These are phyloP conservation scores for Etheostoma spectabile DNA, from an alignment of 2,113 vertebrate species.

Conservation along the genomic window DNA sequence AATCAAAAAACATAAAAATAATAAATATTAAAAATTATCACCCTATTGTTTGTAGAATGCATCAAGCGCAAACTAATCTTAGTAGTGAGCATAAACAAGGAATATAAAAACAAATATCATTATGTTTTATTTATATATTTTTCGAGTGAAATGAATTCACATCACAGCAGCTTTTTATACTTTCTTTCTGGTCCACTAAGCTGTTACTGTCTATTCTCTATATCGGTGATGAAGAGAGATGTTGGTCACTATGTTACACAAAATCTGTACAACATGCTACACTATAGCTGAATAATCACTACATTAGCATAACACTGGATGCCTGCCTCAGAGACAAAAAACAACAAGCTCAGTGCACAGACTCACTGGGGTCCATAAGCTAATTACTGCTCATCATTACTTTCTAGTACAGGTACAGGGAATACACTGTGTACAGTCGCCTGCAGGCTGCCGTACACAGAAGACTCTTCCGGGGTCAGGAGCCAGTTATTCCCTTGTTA, in stretches of 20 bases:
- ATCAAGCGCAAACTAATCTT: neutral
- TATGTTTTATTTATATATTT: neutral
- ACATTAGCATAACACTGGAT: conserved; percentile 45
- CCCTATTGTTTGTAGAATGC: neutral
- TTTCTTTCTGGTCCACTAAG: neutral
- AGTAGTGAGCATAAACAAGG: neutral
- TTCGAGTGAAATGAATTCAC: neutral
- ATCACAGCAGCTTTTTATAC: neutral
- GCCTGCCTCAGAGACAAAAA: conserved; percentile 4
- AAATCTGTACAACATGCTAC: conserved; percentile 16
- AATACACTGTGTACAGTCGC: neutral
- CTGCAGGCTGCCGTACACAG: conserved; percentile 11
- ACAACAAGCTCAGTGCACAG: conserved; percentile 1
- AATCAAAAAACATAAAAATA: no score
- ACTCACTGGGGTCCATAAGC: conserved; percentile 17
- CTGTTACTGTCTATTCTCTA: neutral
- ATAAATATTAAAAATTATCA: no score
- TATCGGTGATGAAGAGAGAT: conserved; percentile 21
- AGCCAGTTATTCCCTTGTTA: conserved; percentile 22
- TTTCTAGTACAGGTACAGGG: neutral
- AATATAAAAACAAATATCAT: neutral
- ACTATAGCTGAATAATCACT: conserved; percentile 35
- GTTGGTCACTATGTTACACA: conserved; percentile 9
- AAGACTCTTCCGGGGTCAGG: neutral
- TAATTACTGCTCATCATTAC: conserved; percentile 24